Evolutionary conservation across 2,113 vertebrate species (phyloP).

Genomic region (Petroica traversi): DNA sequence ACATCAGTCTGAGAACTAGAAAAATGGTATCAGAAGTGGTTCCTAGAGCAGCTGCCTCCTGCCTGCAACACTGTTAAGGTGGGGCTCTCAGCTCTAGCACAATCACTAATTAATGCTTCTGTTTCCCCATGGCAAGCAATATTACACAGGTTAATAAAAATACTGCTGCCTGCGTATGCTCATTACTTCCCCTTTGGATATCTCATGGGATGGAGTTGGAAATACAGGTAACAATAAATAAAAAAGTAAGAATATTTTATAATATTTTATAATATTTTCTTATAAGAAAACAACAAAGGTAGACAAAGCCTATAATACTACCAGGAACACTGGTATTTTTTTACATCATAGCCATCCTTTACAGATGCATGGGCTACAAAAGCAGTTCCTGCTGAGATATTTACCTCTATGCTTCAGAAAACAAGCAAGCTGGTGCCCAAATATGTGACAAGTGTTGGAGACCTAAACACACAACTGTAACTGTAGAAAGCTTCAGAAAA

Average conservation of each 20-base stretch:
- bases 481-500: background rate
- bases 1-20: background rate
- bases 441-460: background rate
- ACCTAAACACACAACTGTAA: background rate
- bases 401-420: background rate
- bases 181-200: background rate
- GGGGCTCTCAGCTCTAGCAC: background rate
- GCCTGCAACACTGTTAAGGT: fast-evolving
- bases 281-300: background rate
- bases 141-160: background rate
- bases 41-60: background rate
- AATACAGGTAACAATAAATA: fast-evolving
- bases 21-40: background rate
- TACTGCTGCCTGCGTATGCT: background rate
- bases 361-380: background rate
- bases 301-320: background rate
- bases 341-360: background rate
- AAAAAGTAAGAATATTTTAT: too few species aligned
- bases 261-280: too few species aligned
- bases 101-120: background rate
- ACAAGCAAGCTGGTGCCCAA: background rate
- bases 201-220: background rate
- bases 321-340: background rate
- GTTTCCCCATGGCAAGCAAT: background rate
- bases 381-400: background rate